phyloP scores from a whole-genome alignment of 1,140 invertebrate species.

The Drosophila sucinea region DNA sequence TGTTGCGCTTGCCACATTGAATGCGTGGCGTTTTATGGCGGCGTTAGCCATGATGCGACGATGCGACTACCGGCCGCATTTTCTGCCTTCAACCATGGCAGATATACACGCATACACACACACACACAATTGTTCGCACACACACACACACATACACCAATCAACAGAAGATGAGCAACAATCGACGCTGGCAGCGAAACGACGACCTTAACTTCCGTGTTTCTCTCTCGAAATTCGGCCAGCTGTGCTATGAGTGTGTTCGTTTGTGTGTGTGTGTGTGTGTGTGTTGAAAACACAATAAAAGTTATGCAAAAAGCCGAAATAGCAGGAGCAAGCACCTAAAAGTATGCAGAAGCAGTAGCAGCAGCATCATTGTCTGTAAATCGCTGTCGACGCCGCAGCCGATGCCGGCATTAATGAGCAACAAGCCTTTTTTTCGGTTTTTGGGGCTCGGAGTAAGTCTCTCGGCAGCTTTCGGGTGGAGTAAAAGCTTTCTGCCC shows the following conservation, averaged over 20 bases:
- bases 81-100: constrained; percentile 53
- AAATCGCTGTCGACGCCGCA: constrained; percentile 17
- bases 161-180: constrained; percentile 69
- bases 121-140: constrained; percentile 10
- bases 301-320: constrained; percentile 77
- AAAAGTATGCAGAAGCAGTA: constrained; percentile 47
- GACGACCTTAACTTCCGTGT: constrained; percentile 34
- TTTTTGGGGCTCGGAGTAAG: not conserved
- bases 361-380: constrained; percentile 40
- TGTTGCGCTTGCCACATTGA: constrained; percentile 81
- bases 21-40: constrained; percentile 80
- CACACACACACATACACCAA: constrained; percentile 31
- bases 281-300: constrained; percentile 61
- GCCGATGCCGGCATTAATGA: constrained; percentile 47
- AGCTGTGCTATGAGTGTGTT: constrained; percentile 35
- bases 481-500: constrained; percentile 14
- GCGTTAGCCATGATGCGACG: constrained; percentile 76
- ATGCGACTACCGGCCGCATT: constrained; percentile 80
- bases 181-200: constrained; percentile 44
- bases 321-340: constrained; percentile 51
- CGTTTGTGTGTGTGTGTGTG: not conserved
- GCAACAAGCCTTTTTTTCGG: constrained; percentile 16
- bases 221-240: constrained; percentile 51
- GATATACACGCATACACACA: constrained; percentile 27
- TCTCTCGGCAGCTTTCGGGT: constrained; percentile 35